Percentiles rank a stretch among this genome's conserved stretches.
These are phyloP conservation scores for Oophaga sylvatica DNA, from an alignment of 2,797 vertebrate genomes.

Conservation along the genomic window DNA sequence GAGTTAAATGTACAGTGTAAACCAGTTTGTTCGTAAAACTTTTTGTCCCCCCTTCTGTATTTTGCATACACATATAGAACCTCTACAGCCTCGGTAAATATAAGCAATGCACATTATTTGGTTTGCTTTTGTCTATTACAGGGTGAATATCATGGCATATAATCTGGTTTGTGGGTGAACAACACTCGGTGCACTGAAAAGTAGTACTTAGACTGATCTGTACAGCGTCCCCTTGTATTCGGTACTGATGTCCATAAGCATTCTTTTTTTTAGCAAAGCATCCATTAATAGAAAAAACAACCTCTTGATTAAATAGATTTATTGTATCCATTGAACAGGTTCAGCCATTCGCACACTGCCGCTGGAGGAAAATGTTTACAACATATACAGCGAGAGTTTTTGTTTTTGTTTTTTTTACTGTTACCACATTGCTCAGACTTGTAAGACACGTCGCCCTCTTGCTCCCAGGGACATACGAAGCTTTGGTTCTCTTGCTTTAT, in stretches of 20 bases:
- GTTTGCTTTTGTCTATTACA: conserved; percentile 32
- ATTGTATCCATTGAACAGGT: not conserved
- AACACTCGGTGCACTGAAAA: not conserved
- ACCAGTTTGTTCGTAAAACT: conserved; percentile 58
- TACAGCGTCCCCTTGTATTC: not conserved
- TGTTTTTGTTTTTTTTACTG: not conserved
- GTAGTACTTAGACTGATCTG: not conserved
- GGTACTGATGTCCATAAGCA: not conserved
- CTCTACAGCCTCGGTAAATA: conserved; percentile 56
- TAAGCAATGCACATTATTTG: conserved; percentile 53
- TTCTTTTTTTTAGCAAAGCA: not conserved
- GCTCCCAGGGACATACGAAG: conserved; percentile 87
- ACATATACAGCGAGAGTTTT: not conserved
- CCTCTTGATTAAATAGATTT: not conserved
- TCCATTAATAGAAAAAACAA: not conserved
- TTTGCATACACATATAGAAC: conserved; percentile 40
- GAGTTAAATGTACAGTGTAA: conserved; percentile 63
- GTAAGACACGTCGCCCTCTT: conserved; percentile 85
- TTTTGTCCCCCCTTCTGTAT: conserved; percentile 44
- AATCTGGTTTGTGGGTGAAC: not conserved
- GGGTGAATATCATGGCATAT: not conserved
- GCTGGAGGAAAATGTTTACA: not conserved
- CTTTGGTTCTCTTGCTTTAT: conserved; percentile 89
- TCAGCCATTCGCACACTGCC: not conserved
- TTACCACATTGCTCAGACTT: conserved; percentile 74